Conservation (phyloP, 2,113 vertebrate species). For the Ursus arctos region DNA sequence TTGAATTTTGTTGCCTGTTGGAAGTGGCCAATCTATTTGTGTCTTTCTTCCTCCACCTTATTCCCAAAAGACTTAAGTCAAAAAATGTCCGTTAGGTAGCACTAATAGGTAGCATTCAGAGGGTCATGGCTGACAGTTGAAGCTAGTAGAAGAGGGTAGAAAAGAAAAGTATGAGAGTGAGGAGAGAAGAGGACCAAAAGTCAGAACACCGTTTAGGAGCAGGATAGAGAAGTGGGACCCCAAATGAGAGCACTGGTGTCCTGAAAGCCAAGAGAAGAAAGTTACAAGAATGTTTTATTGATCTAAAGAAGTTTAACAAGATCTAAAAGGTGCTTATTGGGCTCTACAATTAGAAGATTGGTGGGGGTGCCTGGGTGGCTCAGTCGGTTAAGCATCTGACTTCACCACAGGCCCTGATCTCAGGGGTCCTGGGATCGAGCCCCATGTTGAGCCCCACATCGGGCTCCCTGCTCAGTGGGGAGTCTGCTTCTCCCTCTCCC, state of each 20-base stretch:
- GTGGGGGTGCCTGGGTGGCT: background rate
- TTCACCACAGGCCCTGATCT: background rate
- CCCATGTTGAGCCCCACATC: no score
- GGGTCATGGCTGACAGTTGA: background rate
- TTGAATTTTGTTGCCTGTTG: slow-evolving; percentile 9
- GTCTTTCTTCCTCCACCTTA: background rate
- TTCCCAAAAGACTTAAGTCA: background rate
- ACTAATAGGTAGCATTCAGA: background rate
- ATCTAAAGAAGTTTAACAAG: background rate
- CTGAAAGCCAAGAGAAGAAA: background rate
- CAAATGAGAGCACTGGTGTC: background rate
- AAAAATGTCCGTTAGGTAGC: background rate
- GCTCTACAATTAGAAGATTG: background rate
- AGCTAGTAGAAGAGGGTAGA: background rate
- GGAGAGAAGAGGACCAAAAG: background rate
- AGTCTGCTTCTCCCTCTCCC: background rate
- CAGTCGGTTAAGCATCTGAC: no score
- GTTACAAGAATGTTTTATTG: background rate
- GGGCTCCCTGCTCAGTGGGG: no score
- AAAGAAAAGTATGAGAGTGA: background rate
- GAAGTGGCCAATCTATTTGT: background rate
- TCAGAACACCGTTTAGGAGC: background rate
- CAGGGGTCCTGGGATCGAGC: background rate
- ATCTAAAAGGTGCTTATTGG: background rate
- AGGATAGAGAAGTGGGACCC: background rate